phyloP scores from a whole-genome alignment of 2,888 invertebrate species.

The Meteorus colon region DNA sequence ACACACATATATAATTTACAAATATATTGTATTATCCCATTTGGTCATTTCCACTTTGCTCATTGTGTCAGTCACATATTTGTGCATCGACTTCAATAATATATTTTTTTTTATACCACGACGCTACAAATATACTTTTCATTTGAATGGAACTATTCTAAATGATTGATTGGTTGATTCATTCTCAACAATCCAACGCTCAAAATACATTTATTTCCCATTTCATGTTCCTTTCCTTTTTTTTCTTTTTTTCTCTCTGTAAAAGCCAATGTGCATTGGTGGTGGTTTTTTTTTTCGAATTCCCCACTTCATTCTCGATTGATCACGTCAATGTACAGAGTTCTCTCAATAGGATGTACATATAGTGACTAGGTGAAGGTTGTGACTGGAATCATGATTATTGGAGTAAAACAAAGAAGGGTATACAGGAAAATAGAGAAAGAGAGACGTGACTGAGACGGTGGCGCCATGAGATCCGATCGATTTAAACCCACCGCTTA shows the following conservation, averaged over 20 bases:
- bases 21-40: no score
- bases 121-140: no score
- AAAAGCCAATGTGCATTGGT: background rate
- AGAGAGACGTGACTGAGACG: slow-evolving; percentile 26
- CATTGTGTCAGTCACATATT: no score
- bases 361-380: slow-evolving; percentile 55
- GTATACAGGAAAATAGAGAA: background rate
- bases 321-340: background rate
- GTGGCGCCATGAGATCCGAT: slow-evolving; percentile 31
- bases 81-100: no score
- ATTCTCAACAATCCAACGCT: no score
- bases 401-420: slow-evolving; percentile 32
- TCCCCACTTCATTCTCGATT: background rate
- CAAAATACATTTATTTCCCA: no score
- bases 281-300: background rate
- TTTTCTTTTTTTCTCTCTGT: background rate
- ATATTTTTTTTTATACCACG: no score
- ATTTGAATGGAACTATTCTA: no score
- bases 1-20: no score
- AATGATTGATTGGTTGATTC: no score
- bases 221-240: background rate
- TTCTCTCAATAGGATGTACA: background rate
- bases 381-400: slow-evolving; percentile 54
- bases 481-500: slow-evolving; percentile 5
- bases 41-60: no score